Percentiles rank a stretch among this genome's conserved stretches.
phyloP scores from a whole-genome alignment of 2,888 invertebrate species.

The Papilio demoleus region DNA sequence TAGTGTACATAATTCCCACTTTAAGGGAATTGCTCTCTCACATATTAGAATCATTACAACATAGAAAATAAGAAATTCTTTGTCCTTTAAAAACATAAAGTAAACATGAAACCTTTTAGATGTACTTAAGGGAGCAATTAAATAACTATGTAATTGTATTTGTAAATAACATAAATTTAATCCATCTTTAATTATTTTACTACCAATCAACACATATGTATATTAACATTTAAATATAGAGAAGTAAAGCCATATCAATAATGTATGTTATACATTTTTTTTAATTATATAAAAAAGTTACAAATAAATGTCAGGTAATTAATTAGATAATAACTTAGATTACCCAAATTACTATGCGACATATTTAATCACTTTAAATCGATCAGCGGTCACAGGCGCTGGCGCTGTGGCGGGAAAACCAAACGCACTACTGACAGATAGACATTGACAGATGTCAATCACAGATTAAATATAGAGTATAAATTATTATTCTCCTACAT shows the following conservation, averaged over 20 bases:
- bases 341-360: no score
- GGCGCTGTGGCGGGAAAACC: no score
- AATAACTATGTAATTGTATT: constrained; percentile 5
- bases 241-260: neutral
- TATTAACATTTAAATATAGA: neutral
- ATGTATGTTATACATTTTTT: neutral
- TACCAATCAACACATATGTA: neutral
- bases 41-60: neutral
- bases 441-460: no score
- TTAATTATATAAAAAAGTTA: neutral
- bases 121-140: constrained; percentile 6
- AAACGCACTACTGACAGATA: no score
- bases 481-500: no score
- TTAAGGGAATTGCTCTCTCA: neutral
- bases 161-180: neutral
- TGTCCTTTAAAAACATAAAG: neutral
- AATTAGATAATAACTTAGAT: no score
- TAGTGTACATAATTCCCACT: neutral
- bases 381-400: no score
- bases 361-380: no score
- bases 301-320: no score
- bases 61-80: neutral
- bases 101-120: constrained; percentile 1
- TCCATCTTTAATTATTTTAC: neutral
- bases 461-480: no score